Conservation (phyloP, 2,113 vertebrate species). For the Chaetops frenatus region DNA sequence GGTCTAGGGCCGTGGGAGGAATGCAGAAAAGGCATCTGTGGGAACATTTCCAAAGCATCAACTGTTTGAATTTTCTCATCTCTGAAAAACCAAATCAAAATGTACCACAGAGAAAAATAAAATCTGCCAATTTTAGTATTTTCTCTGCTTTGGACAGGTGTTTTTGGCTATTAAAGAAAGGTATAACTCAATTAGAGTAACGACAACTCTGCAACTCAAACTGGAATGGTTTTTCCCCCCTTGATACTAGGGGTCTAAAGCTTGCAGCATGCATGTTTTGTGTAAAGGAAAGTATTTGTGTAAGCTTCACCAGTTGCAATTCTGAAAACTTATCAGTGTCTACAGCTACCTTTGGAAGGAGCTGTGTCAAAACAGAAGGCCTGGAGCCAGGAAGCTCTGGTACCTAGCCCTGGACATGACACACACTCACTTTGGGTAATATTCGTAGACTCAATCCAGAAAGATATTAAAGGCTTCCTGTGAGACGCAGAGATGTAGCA, state of each 20-base stretch:
- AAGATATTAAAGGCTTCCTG: not conserved
- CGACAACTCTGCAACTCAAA: not conserved
- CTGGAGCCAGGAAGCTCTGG: not conserved
- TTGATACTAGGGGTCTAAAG: not conserved
- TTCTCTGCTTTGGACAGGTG: not conserved
- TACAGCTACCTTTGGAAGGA: not conserved
- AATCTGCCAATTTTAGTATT: not conserved
- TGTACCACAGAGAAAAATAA: not conserved
- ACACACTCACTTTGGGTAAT: not conserved
- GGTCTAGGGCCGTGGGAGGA: not conserved
- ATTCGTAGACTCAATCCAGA: not conserved
- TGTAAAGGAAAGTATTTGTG: not conserved
- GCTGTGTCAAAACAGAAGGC: not conserved
- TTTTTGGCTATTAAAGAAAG: not conserved
- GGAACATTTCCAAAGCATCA: not conserved
- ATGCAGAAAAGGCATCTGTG: not conserved
- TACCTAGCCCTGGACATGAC: not conserved
- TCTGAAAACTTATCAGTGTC: not conserved
- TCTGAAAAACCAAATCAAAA: not conserved
- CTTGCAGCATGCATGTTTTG: not conserved
- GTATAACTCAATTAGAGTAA: not conserved
- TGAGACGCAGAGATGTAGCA: not conserved
- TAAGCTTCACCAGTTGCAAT: not conserved
- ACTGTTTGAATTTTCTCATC: not conserved
- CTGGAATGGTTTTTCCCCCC: accelerated